Evolutionary conservation across 1,140 invertebrate genomes (phyloP).

Genomic region (Agrypnia vestita): DNA sequence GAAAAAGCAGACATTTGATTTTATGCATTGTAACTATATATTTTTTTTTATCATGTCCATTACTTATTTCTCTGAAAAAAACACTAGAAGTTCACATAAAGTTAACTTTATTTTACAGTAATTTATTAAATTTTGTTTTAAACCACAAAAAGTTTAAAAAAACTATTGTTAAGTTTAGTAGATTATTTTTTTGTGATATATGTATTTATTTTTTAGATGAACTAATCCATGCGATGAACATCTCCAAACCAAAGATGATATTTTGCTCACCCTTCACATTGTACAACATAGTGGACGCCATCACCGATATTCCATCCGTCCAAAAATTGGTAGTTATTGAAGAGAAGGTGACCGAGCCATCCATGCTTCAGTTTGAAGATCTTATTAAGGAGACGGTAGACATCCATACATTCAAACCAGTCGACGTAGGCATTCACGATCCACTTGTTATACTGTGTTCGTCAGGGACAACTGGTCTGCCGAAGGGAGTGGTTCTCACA

Average conservation of each 20-base stretch:
- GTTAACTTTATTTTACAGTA: too few species aligned
- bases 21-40: too few species aligned
- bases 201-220: constrained; percentile 71
- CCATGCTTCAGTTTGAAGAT: constrained; percentile 40
- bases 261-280: constrained; percentile 77
- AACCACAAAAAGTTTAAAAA: too few species aligned
- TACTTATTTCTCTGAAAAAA: too few species aligned
- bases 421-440: constrained; percentile 66
- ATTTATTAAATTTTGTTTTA: too few species aligned
- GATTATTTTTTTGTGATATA: too few species aligned
- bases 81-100: too few species aligned
- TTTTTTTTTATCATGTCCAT: too few species aligned
- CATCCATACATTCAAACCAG: constrained; percentile 63
- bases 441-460: too few species aligned
- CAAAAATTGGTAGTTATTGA: constrained; percentile 47
- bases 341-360: constrained; percentile 44
- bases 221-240: constrained; percentile 76
- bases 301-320: constrained; percentile 42
- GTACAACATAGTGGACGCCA: constrained; percentile 53
- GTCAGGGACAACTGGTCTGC: constrained; percentile 77
- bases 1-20: too few species aligned
- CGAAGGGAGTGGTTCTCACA: constrained; percentile 90
- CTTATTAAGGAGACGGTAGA: constrained; percentile 41
- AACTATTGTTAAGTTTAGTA: too few species aligned
- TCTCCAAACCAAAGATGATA: constrained; percentile 80